Conservation (phyloP, 2,888 invertebrate species). For the Sesamia inferens region DNA sequence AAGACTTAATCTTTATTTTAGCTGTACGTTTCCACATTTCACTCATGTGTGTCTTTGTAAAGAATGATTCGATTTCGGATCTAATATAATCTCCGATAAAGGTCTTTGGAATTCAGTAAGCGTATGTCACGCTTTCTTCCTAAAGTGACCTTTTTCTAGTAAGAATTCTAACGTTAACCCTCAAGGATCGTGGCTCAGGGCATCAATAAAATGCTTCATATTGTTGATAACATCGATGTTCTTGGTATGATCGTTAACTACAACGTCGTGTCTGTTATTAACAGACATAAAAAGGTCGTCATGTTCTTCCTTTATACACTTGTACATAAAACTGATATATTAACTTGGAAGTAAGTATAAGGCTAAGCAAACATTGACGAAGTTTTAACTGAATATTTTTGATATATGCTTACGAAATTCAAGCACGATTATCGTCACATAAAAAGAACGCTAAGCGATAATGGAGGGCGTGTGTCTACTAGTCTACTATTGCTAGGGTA, state of each 20-base stretch:
- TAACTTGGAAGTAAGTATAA: neutral
- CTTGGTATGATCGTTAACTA: slow-evolving; percentile 45
- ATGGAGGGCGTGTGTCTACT: too few relatives aligned
- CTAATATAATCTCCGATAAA: slow-evolving; percentile 65
- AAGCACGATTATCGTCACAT: neutral
- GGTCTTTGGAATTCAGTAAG: slow-evolving; percentile 63
- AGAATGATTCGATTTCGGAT: slow-evolving; percentile 65
- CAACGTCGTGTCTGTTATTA: slow-evolving; percentile 43
- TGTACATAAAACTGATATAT: slow-evolving; percentile 30
- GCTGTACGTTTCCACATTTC: slow-evolving; percentile 49
- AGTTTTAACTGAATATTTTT: slow-evolving; percentile 34
- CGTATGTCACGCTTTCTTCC: slow-evolving; percentile 60
- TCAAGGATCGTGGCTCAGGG: slow-evolving; percentile 26
- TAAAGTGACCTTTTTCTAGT: slow-evolving; percentile 56
- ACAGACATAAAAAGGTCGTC: slow-evolving; percentile 46
- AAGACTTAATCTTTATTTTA: slow-evolving; percentile 59
- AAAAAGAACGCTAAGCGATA: too few relatives aligned
- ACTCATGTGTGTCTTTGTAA: slow-evolving; percentile 56
- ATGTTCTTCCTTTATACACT: slow-evolving; percentile 15
- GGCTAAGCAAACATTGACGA: slow-evolving; percentile 36
- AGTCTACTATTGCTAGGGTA: too few relatives aligned
- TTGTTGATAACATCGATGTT: slow-evolving; percentile 44
- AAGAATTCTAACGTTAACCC: slow-evolving; percentile 42
- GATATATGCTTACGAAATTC: slow-evolving; percentile 25
- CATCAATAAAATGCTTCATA: slow-evolving; percentile 43